Percentiles rank a stretch among this genome's conserved stretches.
Evolutionary conservation across 37 sponge, comb jelly and placozoan genomes (phyloP).

Genomic region (Bolinopsis microptera): DNA sequence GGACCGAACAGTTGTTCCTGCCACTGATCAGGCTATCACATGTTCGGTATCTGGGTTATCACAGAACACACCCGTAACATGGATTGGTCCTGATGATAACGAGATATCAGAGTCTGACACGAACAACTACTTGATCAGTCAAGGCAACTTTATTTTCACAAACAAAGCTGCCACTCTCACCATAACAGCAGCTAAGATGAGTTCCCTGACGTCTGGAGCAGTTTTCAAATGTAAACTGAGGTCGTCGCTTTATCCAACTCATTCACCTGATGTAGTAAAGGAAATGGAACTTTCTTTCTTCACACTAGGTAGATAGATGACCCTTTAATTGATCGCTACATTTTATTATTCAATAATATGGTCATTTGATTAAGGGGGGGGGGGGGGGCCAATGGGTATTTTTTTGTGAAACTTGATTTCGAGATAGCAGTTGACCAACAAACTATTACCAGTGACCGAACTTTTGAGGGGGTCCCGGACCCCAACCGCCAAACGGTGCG

Average conservation of each 20-base stretch:
- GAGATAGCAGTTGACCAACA: no score
- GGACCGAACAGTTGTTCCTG: not conserved
- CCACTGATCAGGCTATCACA: slow-evolving; percentile 16
- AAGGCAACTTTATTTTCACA: not conserved
- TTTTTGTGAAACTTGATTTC: no score
- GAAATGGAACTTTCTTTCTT: not conserved
- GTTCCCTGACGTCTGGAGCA: not conserved
- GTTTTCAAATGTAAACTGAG: not conserved
- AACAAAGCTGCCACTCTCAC: not conserved
- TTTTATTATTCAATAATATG: no score
- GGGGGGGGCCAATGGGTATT: no score
- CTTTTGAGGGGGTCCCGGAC: no score
- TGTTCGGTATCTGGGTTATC: not conserved
- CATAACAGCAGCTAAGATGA: not conserved
- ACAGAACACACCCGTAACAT: not conserved
- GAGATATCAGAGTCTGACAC: not conserved
- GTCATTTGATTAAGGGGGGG: no score
- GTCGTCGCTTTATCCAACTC: not conserved
- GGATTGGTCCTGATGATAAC: not conserved
- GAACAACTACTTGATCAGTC: not conserved
- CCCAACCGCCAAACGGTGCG: no score
- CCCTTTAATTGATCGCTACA: no score
- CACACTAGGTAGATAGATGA: not conserved
- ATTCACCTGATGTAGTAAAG: slow-evolving; percentile 6
- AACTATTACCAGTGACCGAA: no score